Percentiles rank a stretch among this genome's conserved stretches.
Evolutionary conservation across 1,140 invertebrate genomes (phyloP).

Genomic region (Saccostrea cuccullata): DNA sequence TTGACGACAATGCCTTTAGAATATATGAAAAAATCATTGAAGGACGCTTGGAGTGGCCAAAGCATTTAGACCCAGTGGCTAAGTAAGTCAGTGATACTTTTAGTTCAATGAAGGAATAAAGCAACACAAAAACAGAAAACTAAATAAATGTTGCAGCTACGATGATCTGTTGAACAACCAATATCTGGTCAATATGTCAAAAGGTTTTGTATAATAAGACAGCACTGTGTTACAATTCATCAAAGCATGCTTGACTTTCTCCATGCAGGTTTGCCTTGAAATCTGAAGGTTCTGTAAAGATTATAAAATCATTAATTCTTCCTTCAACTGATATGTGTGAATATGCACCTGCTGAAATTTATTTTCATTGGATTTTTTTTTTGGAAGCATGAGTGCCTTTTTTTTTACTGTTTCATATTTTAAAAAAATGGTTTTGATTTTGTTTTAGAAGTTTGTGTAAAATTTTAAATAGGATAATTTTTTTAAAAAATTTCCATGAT

Average conservation of each 20-base stretch:
- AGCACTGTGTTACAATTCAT: neutral
- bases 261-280: neutral
- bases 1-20: conserved; percentile 95
- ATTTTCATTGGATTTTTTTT: conserved; percentile 4
- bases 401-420: neutral
- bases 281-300: neutral
- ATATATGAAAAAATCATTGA: conserved; percentile 97
- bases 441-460: too few species aligned
- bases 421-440: too few species aligned
- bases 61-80: conserved; percentile 92
- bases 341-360: conserved; percentile 1
- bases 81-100: conserved; percentile 81
- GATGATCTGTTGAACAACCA: neutral
- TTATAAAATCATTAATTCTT: neutral
- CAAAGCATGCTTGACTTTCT: neutral
- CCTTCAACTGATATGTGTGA: neutral
- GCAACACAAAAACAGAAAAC: neutral
- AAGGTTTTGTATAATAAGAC: neutral
- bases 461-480: too few species aligned
- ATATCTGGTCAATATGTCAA: conserved; percentile 7
- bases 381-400: neutral
- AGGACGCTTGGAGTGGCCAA: conserved; percentile 95
- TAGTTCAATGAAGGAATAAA: neutral
- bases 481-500: too few species aligned
- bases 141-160: neutral